Base-by-base conservation (phyloP, 2,888 invertebrate species). In the Cataglyphis albicans region DNA sequence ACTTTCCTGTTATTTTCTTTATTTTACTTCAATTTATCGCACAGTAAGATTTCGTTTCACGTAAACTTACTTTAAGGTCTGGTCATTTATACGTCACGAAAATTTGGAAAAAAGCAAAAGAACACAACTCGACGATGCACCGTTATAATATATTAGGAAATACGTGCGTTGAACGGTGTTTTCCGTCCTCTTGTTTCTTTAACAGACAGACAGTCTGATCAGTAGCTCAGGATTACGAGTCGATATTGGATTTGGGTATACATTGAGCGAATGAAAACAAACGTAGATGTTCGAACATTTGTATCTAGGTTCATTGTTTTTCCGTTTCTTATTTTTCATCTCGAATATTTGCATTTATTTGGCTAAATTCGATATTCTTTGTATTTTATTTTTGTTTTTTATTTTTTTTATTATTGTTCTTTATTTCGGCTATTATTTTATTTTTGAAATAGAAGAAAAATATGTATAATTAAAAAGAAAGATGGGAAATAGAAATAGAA, bases 101-200 rank as follows among this genome's bases (percentile, higher is more conserved):
- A 76, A 67, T 44, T 44, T 15, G 74, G 48, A 61, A 52, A 68
- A 75, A 65, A 70, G 64, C 68, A 65, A 57, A 48, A 83, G 82
- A 12, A 48, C 9, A 21, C 64, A 65, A 83, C 86, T 84, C 75
- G 91, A 90, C 87, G 87, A 87, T 88, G 87, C 86, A 93, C 94
- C 94, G 94, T 94, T 94, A 94, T 93, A 93, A 93, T 94, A 94
- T 93, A 94, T 94, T 94, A 94, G 93, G 93, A 93, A 93, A 93
- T 93, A 92, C 91, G 88, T 91, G 87, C 90, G 90, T 91, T 94
- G 94, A 94, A 94, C 94, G 94, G 93, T 93, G 89, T 89, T 89
- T 90, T 85, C 86, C 86, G 82, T 80, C 61, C 61, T 68, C 52
- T 78, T n/a, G 55, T 64, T 52, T 57, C n/a, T 76, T 70, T 38